Percentiles rank a stretch among this genome's conserved stretches.
Evolutionary conservation across 1,140 invertebrate species (phyloP).

Genomic region (Phthorimaea operculella): DNA sequence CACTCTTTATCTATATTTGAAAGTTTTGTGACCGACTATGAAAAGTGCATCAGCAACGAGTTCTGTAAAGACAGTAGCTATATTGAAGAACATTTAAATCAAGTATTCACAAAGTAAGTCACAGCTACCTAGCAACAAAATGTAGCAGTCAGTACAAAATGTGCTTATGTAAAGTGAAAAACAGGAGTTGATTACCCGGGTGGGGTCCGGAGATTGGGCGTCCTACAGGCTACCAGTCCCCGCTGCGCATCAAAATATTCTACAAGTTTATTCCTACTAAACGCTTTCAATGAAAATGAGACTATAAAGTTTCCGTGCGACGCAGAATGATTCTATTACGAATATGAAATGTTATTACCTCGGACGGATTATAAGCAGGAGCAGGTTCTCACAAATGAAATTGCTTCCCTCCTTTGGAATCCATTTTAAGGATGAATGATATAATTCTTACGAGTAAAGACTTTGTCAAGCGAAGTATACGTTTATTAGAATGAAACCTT

Average conservation of each 20-base stretch:
- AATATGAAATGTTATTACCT: constrained; percentile 68
- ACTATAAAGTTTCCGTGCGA: constrained; percentile 65
- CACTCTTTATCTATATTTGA: too few relatives aligned
- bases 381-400: constrained; percentile 68
- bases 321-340: constrained; percentile 66
- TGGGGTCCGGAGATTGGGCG: constrained; percentile 50
- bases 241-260: constrained; percentile 54
- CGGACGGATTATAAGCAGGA: constrained; percentile 66
- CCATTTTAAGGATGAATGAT: constrained; percentile 66
- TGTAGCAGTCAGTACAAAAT: too few relatives aligned
- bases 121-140: too few relatives aligned
- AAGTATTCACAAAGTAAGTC: too few relatives aligned
- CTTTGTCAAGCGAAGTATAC: constrained; percentile 49
- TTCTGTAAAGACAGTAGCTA: too few relatives aligned
- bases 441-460: constrained; percentile 64
- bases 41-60: too few relatives aligned
- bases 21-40: too few relatives aligned
- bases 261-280: constrained; percentile 64
- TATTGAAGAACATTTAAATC: too few relatives aligned
- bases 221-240: constrained; percentile 22
- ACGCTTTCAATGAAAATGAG: constrained; percentile 66
- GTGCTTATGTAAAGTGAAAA: constrained; percentile 1
- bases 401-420: constrained; percentile 66
- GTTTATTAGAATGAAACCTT: constrained; percentile 21
- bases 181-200: constrained; percentile 37